phyloP scores from a whole-genome alignment of 2,888 invertebrate species.

The Hanleya hanleyi region DNA sequence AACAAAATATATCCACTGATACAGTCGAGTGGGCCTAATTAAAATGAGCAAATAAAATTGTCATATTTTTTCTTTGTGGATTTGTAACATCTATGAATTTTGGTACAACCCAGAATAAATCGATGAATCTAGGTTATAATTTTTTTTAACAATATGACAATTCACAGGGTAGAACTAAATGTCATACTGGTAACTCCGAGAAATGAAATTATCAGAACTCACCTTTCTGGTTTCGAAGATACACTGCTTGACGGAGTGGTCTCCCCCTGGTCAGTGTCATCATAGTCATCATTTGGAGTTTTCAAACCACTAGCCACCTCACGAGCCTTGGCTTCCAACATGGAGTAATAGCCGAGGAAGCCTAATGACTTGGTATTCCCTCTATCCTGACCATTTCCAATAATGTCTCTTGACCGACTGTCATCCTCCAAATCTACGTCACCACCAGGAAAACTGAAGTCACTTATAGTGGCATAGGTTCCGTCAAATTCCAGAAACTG shows the following conservation, averaged over 20 bases:
- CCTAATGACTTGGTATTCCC: conserved; percentile 37
- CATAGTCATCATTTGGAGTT: conserved; percentile 28
- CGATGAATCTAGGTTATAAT: too few species aligned
- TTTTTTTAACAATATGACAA: too few species aligned
- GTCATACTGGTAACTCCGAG: too few species aligned
- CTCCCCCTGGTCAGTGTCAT: conserved; percentile 39
- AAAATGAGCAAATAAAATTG: too few species aligned
- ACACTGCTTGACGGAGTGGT: conserved; percentile 37
- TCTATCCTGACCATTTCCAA: background rate
- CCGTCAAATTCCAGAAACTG: background rate
- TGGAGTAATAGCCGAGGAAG: conserved; percentile 70
- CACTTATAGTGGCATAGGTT: background rate
- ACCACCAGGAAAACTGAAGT: background rate
- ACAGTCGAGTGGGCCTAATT: too few species aligned
- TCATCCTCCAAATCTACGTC: background rate
- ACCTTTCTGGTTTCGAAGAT: conserved; percentile 40
- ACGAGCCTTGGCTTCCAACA: conserved; percentile 64
- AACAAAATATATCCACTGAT: too few species aligned
- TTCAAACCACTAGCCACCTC: conserved; percentile 42
- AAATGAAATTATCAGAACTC: too few species aligned
- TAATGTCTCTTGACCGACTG: background rate
- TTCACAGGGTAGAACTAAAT: too few species aligned
- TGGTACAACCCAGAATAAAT: too few species aligned
- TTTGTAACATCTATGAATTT: too few species aligned
- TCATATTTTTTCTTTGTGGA: too few species aligned